A percentile compares a stretch with the other conserved stretches of the same genome.
These are phyloP conservation scores for Cylloceria caligata DNA, from an alignment of 2,888 invertebrate species.

Conservation along the genomic window DNA sequence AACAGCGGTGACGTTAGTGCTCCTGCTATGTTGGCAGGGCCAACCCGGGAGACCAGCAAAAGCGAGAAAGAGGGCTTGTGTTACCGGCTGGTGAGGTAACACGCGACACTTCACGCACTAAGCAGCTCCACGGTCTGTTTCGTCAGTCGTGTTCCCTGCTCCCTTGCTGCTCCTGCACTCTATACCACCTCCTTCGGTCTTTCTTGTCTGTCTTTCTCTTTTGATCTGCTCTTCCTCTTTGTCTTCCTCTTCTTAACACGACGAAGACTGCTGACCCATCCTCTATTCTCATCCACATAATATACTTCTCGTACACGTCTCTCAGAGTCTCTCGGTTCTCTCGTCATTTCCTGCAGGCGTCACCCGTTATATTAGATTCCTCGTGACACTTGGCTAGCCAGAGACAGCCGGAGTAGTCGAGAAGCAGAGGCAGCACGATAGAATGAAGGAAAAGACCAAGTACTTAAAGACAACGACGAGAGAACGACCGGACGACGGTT, in stretches of 20 bases:
- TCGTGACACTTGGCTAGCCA: constrained; percentile 60
- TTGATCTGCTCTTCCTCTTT: no score
- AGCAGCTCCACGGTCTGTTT: constrained; percentile 81
- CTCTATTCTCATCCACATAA: constrained; percentile 17
- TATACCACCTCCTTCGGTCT: background rate
- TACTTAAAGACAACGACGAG: constrained; percentile 58
- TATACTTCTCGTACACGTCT: background rate
- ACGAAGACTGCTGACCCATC: constrained; percentile 9
- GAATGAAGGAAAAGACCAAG: constrained; percentile 62
- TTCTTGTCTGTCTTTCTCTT: background rate
- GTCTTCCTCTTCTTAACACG: background rate
- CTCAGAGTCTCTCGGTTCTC: background rate
- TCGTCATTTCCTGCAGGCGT: constrained; percentile 66
- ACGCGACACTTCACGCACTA: constrained; percentile 81
- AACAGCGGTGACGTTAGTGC: constrained; percentile 74
- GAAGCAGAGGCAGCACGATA: background rate
- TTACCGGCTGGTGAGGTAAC: constrained; percentile 74
- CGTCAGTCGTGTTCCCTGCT: constrained; percentile 62
- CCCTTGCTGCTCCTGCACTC: constrained; percentile 27
- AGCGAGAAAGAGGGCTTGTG: constrained; percentile 64
- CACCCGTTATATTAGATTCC: constrained; percentile 71
- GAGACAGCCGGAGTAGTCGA: constrained; percentile 18
- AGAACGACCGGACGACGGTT: constrained; percentile 57
- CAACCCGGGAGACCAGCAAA: constrained; percentile 28
- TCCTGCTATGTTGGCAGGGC: constrained; percentile 49